Base-by-base conservation (phyloP, 2,797 vertebrate genomes). In the Lycodopsis pacificus region DNA sequence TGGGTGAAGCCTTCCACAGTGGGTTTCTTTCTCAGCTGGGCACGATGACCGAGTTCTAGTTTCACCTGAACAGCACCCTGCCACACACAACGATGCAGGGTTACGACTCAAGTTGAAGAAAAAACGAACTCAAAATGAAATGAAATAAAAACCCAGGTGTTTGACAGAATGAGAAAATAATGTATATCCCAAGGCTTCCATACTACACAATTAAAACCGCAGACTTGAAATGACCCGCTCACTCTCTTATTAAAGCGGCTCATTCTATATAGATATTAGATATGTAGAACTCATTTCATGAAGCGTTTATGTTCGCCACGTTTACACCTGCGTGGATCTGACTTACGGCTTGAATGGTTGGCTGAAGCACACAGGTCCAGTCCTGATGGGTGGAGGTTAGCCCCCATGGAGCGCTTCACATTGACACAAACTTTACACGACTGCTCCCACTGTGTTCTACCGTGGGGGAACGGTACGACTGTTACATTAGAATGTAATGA, bases 41-140 rank as follows among this genome's bases (percentile, higher is more conserved):
- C 98, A 85, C 98, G 97, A 91, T 99, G 98, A 88, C 98, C 98
- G 84, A 99, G 96, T 93, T 99, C 98, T 89, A 99, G 95, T 93
- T 98, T 99, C 95, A 99, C 98, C 97, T 99, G 98, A 90, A 99
- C 97, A 88, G 98, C 97, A 93, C 97, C 97, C 98, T 99, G 87
- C 1, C 4, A 1, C 25, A 59, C 3, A 34, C 12, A 27, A 48
- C 0, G 8, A 77, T 3, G 27, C 1, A 30, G 17, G 11, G 12
- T 76, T 56, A 84, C 1, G 62, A 40, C n/a, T 17, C 22, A 5
- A 6, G 56, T 20, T 5, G 27, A 11, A 32, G 20, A 48, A 15
- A 44, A 30, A 57, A n/a, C 3, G 19, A 20, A 15, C 6, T 17
- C 15, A 17, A 44, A 44, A 36, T 36, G 9, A 2, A 38, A 38